Conservation (phyloP, 2,797 vertebrate species). For the Zenarchopterus dispar region DNA sequence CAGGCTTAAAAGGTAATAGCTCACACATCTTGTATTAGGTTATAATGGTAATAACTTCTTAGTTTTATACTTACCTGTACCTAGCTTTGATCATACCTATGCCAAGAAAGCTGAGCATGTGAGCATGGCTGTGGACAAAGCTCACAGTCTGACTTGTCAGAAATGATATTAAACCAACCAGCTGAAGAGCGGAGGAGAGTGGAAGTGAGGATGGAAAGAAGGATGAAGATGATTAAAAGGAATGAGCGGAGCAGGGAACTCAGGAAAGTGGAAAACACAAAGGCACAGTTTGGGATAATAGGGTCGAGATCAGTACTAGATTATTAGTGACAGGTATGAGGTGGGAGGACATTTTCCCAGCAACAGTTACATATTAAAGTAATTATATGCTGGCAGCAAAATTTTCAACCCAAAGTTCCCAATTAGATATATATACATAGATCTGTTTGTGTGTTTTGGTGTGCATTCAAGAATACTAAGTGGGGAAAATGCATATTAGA, state of each 20-base stretch:
- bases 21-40: no score
- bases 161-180: conserved; percentile 17
- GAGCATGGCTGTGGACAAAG: conserved; percentile 13
- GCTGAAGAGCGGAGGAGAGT: conserved; percentile 23
- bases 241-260: not conserved
- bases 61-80: no score
- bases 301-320: conserved; percentile 8
- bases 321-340: conserved; percentile 10
- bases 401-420: not conserved
- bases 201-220: conserved; percentile 20
- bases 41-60: no score
- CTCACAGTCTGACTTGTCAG: conserved; percentile 30
- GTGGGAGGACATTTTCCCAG: conserved; percentile 1
- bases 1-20: no score
- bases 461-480: not conserved
- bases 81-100: not conserved
- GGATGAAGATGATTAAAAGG: not conserved
- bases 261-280: conserved; percentile 8
- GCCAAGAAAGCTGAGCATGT: conserved; percentile 6
- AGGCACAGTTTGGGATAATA: conserved; percentile 4
- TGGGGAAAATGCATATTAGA: no score
- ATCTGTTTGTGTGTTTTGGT: not conserved
- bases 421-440: not conserved
- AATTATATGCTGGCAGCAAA: not conserved
- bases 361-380: not conserved